Percentiles rank a stretch among this genome's conserved stretches.
These are phyloP conservation scores for Helobdella robusta DNA, from an alignment of 2,888 invertebrate genomes.

Conservation along the genomic window DNA sequence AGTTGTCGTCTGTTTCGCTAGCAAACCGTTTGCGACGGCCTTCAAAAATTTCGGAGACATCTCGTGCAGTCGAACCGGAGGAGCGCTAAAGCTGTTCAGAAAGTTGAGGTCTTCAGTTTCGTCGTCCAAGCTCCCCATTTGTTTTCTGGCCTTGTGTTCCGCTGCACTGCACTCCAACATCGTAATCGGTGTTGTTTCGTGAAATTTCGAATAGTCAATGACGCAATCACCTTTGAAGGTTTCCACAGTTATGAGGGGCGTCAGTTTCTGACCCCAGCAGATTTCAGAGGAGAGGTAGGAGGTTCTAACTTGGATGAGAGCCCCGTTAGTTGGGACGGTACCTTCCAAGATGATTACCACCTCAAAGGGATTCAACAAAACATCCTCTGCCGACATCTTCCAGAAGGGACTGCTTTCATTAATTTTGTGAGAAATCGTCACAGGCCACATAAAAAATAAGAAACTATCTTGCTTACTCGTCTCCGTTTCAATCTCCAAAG, in stretches of 20 bases:
- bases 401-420: slow-evolving; percentile 80
- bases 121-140: too few species aligned
- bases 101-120: too few species aligned
- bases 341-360: slow-evolving; percentile 79
- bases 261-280: slow-evolving; percentile 49
- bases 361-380: slow-evolving; percentile 82
- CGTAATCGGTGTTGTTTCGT: slow-evolving; percentile 46
- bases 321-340: slow-evolving; percentile 24
- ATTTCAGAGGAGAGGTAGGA: slow-evolving; percentile 52
- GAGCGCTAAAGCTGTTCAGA: too few species aligned
- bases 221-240: slow-evolving; percentile 48
- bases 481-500: slow-evolving; percentile 28
- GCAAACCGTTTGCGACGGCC: too few species aligned
- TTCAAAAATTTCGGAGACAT: too few species aligned
- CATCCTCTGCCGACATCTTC: slow-evolving; percentile 78
- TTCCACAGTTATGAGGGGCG: slow-evolving; percentile 47
- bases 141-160: not conserved
- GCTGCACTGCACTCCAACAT: slow-evolving; percentile 52
- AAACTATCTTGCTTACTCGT: slow-evolving; percentile 64
- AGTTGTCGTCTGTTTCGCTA: too few species aligned
- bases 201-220: slow-evolving; percentile 48
- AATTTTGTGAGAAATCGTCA: slow-evolving; percentile 88
- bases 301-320: slow-evolving; percentile 48
- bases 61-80: too few species aligned
- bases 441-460: slow-evolving; percentile 96